Evolutionary conservation across 2,797 vertebrate species (phyloP), one percentile per base, ranked within the genome.

Genomic region (Tiaroga cobitis): DNA sequence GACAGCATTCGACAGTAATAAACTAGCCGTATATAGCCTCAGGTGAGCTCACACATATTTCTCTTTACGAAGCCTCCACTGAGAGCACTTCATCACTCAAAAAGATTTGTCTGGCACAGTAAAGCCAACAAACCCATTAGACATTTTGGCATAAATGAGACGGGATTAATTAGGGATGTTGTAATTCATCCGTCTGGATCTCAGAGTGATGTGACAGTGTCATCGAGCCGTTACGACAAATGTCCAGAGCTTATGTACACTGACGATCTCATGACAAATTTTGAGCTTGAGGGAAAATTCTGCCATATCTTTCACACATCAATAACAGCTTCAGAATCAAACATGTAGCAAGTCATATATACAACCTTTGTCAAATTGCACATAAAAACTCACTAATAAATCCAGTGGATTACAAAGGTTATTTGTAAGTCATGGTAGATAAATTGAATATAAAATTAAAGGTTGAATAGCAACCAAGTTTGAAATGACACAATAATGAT

Each of bases 11-110:
- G 21, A 81, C 32, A 81, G 80, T 73, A 79, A 56, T 80, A 74
- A 84, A 86, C 56, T 83, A 81, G 61, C 83, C 78, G 67, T 81
- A 59, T 63, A 39, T 76, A 49, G 70, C 80, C 76, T 85, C 67
- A 80, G 83, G 65, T 79, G 56, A 54, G 65, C 78, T 74, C 5
- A 18, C 54, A 18, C 13, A 59, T 46, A 39, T 54, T 54, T 81
- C 67, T 83, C 67, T 73, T 34, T 41, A 70, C 3, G n/a, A 85
- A 81, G 70, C 63, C 34, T 69, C 56, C 24, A 74, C 41, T 49
- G 63, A 74, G 32, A 85, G 56, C 34, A 26, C 24, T 72, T 74
- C 80, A 85, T 82, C 63, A 63, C 67, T 82, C 87, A 85, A 65
- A 70, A 78, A 82, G 79, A 85, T 87, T 85, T 24, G n/a, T 46